Conservation (phyloP, 2,888 invertebrate genomes). For the Anthrax anthrax region DNA sequence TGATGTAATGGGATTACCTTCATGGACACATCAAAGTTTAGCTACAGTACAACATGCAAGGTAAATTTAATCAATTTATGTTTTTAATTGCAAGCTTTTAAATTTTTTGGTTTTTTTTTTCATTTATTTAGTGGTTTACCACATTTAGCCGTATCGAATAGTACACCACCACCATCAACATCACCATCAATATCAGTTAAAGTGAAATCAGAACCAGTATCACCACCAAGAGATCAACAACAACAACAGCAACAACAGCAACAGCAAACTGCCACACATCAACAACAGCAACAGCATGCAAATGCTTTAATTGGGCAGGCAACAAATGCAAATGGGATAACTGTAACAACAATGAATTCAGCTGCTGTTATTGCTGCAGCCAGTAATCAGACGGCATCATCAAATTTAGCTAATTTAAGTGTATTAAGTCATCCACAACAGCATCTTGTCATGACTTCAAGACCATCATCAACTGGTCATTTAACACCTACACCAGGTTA, state of each 20-base stretch:
- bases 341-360: conserved; percentile 24
- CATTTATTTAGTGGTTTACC: conserved; percentile 47
- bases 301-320: conserved; percentile 15
- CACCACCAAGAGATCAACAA: conserved; percentile 77
- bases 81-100: conserved; percentile 6
- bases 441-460: conserved; percentile 35
- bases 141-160: conserved; percentile 61
- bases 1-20: conserved; percentile 49
- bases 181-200: conserved; percentile 75
- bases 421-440: conserved; percentile 41
- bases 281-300: conserved; percentile 15
- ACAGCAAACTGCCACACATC: conserved; percentile 13
- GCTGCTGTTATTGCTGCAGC: conserved; percentile 20
- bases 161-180: conserved; percentile 55
- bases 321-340: conserved; percentile 16
- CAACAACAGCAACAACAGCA: conserved; percentile 25
- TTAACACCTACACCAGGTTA: conserved; percentile 43
- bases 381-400: conserved; percentile 24
- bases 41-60: conserved; percentile 53
- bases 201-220: conserved; percentile 91
- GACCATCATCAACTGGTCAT: conserved; percentile 44
- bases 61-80: conserved; percentile 36
- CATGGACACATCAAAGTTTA: conserved; percentile 54
- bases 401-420: conserved; percentile 35
- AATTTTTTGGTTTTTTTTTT: conserved; percentile 15